A percentile compares a stretch with the other conserved stretches of the same genome.
phyloP scores from a whole-genome alignment of 2,797 vertebrate species.

The Etheostoma perlongum region DNA sequence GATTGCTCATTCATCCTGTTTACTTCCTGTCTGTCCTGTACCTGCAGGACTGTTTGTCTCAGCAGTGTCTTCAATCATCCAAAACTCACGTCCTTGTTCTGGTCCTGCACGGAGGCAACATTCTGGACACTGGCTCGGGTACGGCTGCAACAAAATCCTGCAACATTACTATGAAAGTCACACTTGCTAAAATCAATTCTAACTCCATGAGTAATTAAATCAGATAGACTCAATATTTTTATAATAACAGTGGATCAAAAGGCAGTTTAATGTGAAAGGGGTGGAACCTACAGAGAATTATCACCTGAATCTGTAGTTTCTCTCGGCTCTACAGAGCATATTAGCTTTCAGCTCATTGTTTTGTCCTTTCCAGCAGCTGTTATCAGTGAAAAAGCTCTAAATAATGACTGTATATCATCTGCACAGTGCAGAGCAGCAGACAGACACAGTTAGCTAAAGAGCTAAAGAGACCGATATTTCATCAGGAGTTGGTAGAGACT shows the following conservation, averaged over 20 bases:
- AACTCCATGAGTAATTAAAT: background rate
- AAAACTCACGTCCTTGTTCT: slow-evolving; percentile 94
- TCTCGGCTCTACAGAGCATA: background rate
- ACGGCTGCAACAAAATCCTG: slow-evolving; percentile 12
- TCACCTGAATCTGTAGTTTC: background rate
- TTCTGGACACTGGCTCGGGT: slow-evolving; percentile 92
- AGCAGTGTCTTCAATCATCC: slow-evolving; percentile 88
- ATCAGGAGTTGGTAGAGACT: too few species aligned
- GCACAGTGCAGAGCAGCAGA: background rate
- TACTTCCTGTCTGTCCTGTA: slow-evolving; percentile 15
- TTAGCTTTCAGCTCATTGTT: background rate
- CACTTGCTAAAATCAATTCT: background rate
- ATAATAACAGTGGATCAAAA: too few species aligned
- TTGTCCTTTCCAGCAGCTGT: background rate
- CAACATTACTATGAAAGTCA: background rate
- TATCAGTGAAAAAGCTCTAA: too few species aligned
- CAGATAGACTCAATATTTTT: too few species aligned
- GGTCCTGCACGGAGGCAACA: slow-evolving; percentile 96
- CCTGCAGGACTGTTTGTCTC: slow-evolving; percentile 88
- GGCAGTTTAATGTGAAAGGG: background rate
- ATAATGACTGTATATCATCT: background rate
- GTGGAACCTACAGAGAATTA: background rate
- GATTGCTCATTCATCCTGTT: too few species aligned
- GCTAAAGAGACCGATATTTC: too few species aligned
- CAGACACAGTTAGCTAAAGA: too few species aligned